phyloP scores from a whole-genome alignment of 2,797 vertebrate species.

The Caiman crocodilus region DNA sequence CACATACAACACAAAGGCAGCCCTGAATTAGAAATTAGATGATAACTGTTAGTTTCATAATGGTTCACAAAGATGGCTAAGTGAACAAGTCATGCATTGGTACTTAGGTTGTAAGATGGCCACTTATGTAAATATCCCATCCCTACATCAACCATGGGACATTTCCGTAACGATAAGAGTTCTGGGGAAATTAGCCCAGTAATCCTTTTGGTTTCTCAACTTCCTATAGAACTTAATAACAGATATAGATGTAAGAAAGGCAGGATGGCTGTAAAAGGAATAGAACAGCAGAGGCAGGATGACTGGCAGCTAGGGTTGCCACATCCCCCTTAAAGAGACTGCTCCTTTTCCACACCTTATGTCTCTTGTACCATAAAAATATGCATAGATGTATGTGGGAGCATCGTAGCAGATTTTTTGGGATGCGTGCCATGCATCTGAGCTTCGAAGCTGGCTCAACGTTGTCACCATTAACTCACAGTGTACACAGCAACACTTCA shows the following conservation, averaged over 20 bases:
- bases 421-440: slow-evolving; percentile 59
- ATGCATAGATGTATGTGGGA: slow-evolving; percentile 76
- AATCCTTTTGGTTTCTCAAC: not conserved
- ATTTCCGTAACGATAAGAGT: not conserved
- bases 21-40: not conserved
- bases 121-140: not conserved
- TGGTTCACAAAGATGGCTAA: not conserved
- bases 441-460: slow-evolving; percentile 69
- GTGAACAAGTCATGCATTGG: not conserved
- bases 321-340: slow-evolving; percentile 80
- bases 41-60: not conserved
- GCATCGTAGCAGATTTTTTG: slow-evolving; percentile 68
- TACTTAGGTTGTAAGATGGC: not conserved
- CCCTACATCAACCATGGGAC: not conserved
- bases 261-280: slow-evolving; percentile 78
- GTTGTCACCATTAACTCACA: slow-evolving; percentile 67
- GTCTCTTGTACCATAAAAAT: slow-evolving; percentile 79
- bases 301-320: slow-evolving; percentile 77
- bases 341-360: slow-evolving; percentile 78
- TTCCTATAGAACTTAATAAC: slow-evolving; percentile 16
- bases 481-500: slow-evolving; percentile 69
- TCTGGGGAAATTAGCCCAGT: not conserved
- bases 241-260: slow-evolving; percentile 50
- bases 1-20: not conserved
- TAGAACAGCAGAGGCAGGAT: slow-evolving; percentile 76